A percentile compares a stretch with the other conserved stretches of the same genome.
These are phyloP conservation scores for Diuraphis noxia DNA, from an alignment of 1,140 invertebrate species.

Conservation along the genomic window DNA sequence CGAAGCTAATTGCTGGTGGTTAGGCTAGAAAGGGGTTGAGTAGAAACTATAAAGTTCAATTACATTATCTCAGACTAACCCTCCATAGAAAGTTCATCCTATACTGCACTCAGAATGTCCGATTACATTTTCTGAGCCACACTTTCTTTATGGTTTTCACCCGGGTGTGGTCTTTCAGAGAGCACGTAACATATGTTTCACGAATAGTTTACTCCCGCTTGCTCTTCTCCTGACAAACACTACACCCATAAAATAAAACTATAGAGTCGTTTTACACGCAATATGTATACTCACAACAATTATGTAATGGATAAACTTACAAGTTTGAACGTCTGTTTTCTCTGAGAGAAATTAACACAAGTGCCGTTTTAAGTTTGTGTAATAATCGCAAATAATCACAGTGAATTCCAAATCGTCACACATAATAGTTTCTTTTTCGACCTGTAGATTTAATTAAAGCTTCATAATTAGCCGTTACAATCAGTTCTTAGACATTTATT, in stretches of 20 bases:
- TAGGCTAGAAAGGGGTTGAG: background rate
- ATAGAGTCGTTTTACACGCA: background rate
- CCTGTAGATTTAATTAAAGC: no score
- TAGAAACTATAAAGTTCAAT: constrained; percentile 30
- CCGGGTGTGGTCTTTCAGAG: background rate
- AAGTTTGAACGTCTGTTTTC: no score
- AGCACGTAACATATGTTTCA: background rate
- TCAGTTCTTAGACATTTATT: background rate
- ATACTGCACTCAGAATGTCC: background rate
- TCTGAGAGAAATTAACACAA: no score
- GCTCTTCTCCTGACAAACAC: background rate
- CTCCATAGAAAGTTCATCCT: background rate
- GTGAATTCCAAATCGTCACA: background rate
- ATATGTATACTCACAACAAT: background rate
- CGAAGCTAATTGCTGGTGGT: constrained; percentile 27
- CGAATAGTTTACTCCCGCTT: background rate
- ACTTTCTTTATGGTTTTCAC: background rate
- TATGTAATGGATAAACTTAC: background rate
- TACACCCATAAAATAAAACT: background rate
- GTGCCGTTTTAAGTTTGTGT: background rate
- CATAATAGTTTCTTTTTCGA: background rate
- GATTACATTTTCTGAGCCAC: background rate
- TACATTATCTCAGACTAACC: constrained; percentile 23
- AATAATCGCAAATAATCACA: no score
- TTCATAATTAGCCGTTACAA: no score